phyloP scores from a whole-genome alignment of 2,113 vertebrate genomes.

The Gulo gulo region DNA sequence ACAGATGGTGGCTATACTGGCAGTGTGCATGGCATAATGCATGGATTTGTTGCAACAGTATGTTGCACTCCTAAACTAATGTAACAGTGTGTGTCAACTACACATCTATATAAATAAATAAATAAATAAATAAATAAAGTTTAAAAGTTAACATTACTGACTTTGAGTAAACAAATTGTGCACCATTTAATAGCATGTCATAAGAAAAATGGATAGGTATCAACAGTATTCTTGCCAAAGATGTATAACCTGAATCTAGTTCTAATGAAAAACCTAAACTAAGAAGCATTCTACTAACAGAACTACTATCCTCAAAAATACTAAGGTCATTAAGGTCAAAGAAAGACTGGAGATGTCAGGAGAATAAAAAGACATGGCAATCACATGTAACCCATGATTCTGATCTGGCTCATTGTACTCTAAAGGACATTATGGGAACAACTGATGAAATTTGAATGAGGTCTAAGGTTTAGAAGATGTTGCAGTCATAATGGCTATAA shows the following conservation, averaged over 20 bases:
- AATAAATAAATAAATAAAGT: not conserved
- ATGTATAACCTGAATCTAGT: not conserved
- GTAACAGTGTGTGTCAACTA: not conserved
- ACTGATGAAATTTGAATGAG: not conserved
- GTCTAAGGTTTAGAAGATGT: not conserved
- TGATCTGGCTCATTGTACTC: not conserved
- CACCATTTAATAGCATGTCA: not conserved
- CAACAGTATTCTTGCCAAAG: not conserved
- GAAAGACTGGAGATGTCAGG: not conserved
- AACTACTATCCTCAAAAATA: not conserved
- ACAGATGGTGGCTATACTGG: not conserved
- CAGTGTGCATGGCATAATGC: not conserved
- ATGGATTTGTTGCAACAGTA: not conserved
- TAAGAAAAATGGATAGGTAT: not conserved
- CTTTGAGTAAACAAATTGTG: not conserved
- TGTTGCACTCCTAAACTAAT: not conserved
- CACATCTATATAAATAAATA: not conserved
- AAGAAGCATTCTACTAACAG: not conserved
- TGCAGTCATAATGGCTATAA: not conserved
- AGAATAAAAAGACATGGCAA: not conserved
- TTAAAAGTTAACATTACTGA: not conserved
- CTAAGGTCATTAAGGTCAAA: not conserved
- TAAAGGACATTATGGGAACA: not conserved
- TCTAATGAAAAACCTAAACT: not conserved
- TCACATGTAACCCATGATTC: not conserved